phyloP scores from a whole-genome alignment of 2,113 vertebrate species.

The Strigops habroptila region DNA sequence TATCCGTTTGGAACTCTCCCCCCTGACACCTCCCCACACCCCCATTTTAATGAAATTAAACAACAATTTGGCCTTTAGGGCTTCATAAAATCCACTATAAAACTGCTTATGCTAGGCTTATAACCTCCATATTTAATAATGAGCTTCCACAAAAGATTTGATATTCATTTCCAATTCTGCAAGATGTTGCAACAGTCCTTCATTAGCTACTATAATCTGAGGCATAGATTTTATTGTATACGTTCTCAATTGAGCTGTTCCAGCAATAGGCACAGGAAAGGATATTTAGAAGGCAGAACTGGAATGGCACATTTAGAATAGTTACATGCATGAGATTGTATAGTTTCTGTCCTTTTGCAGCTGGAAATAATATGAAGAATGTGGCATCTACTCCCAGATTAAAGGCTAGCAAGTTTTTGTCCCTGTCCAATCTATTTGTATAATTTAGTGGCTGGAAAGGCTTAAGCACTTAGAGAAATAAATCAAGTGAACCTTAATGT shows the following conservation, averaged over 20 bases:
- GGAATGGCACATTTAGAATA: neutral
- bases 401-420: neutral
- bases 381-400: neutral
- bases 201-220: neutral
- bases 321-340: neutral
- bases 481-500: neutral
- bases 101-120: neutral
- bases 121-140: slow-evolving; percentile 20
- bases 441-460: neutral
- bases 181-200: neutral
- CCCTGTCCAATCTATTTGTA: neutral
- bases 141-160: neutral
- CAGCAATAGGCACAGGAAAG: neutral
- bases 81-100: slow-evolving; percentile 20
- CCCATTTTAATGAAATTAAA: slow-evolving; percentile 16
- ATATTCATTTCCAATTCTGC: neutral
- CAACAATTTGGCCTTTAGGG: neutral
- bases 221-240: neutral
- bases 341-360: neutral
- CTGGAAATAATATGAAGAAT: neutral
- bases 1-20: neutral
- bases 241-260: slow-evolving; percentile 1
- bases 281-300: neutral
- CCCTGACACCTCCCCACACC: neutral
- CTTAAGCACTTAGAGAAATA: neutral